phyloP scores from a whole-genome alignment of 2,113 vertebrate species.

The Tetrao urogallus region DNA sequence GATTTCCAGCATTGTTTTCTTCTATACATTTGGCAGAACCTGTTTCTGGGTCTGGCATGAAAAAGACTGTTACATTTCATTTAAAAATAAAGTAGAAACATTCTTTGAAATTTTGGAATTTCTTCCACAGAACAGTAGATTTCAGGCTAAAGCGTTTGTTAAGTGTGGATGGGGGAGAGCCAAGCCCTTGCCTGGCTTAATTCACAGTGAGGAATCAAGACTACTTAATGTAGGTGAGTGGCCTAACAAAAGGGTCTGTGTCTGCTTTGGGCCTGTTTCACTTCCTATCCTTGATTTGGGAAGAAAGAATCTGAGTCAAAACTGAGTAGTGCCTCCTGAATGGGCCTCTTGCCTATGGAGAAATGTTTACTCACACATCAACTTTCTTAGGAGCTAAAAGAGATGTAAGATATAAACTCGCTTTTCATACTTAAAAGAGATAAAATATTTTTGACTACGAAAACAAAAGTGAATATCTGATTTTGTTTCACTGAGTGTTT shows the following conservation, averaged over 20 bases:
- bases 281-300: background rate
- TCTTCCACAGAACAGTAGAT: conserved; percentile 48
- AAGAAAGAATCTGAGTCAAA: conserved; percentile 3
- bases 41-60: conserved; percentile 7
- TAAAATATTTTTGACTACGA: conserved; percentile 4
- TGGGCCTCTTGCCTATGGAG: background rate
- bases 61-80: conserved; percentile 38
- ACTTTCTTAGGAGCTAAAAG: background rate
- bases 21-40: conserved; percentile 39
- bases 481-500: conserved; percentile 8
- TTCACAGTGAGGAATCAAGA: background rate
- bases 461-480: conserved; percentile 10
- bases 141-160: conserved; percentile 45
- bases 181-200: conserved; percentile 26
- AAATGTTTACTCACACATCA: background rate
- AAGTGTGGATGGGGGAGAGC: background rate
- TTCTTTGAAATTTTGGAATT: conserved; percentile 62
- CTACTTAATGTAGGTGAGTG: conserved; percentile 33
- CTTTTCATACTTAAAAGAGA: background rate
- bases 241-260: background rate
- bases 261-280: background rate
- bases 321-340: background rate
- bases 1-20: conserved; percentile 43
- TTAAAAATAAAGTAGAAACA: conserved; percentile 2
- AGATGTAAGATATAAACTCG: background rate